Base-by-base conservation (phyloP, 2,113 vertebrate species). In the Zeus faber region DNA sequence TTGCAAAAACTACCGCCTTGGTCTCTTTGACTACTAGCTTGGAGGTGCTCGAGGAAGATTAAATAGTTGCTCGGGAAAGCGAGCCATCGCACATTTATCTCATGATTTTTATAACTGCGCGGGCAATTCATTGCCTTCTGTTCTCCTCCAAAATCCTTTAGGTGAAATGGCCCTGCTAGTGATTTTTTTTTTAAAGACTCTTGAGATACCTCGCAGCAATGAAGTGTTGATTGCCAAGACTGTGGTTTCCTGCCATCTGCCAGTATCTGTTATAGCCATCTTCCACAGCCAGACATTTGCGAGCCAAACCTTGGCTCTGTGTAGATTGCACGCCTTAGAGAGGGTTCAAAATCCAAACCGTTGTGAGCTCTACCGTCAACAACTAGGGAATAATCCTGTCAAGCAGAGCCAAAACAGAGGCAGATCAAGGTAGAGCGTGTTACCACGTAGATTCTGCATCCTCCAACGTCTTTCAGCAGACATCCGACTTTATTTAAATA, bases 231-330 rank as follows among this genome's bases (percentile, higher is more conserved):
- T 85, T 83, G 69, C 74, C 72, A 81, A 70, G 66, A 75, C 59
- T 70, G 71, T 24, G 39, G 55, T 79, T 84, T 77, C 63, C 74
- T 74, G 70, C 66, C 76, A 64, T 65, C 70, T 76, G 73, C 74
- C 75, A 72, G 75, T 80, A 75, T 81, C 81, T 83, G 74, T 72
- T 85, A 67, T 54, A 82, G 73, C 74, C 65, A 81, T 83, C 79
- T 82, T 79, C 66, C 77, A 58, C 71, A 74, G 73, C 80, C 67
- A 62, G 63, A 71, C 67, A 75, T 62, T 87, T 59, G 50, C 72
- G 71, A 83, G 82, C 73, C 76, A 62, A 66, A 68, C 53, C 55
- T 62, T 56, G 67, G 76, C 81, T 71, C 57, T 62, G 60, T 59
- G 58, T 62, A 66, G 62, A 67, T 74, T 74, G 72, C 79, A 74